Evolutionary conservation across 2,888 invertebrate genomes (phyloP).

Genomic region (Poecilus cupreus): DNA sequence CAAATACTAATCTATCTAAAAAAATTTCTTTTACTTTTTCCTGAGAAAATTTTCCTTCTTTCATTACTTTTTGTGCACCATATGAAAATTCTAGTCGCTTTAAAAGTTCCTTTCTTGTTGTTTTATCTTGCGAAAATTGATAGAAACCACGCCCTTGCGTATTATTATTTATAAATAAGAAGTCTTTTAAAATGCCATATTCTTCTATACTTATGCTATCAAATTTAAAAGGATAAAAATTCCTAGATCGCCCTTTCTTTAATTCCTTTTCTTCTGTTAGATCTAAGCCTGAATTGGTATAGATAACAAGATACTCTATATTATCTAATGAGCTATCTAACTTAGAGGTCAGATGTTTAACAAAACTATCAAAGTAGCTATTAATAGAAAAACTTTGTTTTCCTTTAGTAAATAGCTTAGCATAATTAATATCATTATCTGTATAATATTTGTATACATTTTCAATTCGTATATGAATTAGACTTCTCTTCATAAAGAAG

Average conservation of each 20-base stretch:
- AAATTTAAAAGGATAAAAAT: constrained; percentile 63
- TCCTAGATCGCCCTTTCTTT: constrained; percentile 59
- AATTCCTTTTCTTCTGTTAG: constrained; percentile 63
- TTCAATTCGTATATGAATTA: constrained; percentile 64
- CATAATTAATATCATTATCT: constrained; percentile 63
- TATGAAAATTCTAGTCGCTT: constrained; percentile 63
- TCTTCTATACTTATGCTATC: constrained; percentile 63
- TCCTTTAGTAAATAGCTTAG: constrained; percentile 63
- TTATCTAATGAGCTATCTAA: constrained; percentile 60
- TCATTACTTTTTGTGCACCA: constrained; percentile 63
- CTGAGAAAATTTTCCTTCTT: constrained; percentile 62
- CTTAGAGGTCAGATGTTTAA: constrained; percentile 61
- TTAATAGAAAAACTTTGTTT: constrained; percentile 63
- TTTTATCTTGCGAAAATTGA: constrained; percentile 63
- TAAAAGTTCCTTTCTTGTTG: constrained; percentile 64
- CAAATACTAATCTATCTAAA: constrained; percentile 63
- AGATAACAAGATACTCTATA: constrained; percentile 64
- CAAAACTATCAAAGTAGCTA: constrained; percentile 64
- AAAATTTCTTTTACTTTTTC: constrained; percentile 64
- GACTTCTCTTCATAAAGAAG: constrained; percentile 63
- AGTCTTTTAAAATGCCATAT: constrained; percentile 62
- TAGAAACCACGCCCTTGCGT: constrained; percentile 61
- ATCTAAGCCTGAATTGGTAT: constrained; percentile 64
- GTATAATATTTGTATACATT: constrained; percentile 63
- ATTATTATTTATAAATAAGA: constrained; percentile 62